phyloP scores from a whole-genome alignment of 2,888 invertebrate species.

The Norana najaformis region DNA sequence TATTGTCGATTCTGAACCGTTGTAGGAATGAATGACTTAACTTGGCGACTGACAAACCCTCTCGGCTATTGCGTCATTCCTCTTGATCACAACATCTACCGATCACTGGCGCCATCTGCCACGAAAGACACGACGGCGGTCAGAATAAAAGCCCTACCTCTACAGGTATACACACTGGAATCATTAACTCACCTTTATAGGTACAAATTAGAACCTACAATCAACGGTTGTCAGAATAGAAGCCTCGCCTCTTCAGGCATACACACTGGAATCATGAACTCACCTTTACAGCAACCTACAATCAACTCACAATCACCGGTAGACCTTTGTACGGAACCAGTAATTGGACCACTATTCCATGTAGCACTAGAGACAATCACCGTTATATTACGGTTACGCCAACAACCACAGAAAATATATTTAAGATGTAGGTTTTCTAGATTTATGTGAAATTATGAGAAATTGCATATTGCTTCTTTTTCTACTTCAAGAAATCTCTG shows the following conservation, averaged over 20 bases:
- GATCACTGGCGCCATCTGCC: not conserved
- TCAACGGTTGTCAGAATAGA: not conserved
- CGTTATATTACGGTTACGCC: not conserved
- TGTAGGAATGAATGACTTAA: conserved; percentile 7
- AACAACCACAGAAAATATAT: not conserved
- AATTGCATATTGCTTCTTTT: not conserved
- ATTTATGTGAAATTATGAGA: not conserved
- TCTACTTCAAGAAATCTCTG: not conserved
- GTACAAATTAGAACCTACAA: not conserved
- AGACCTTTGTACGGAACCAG: not conserved
- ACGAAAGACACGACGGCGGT: not conserved
- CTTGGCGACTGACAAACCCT: not conserved
- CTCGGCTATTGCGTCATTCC: conserved; percentile 23
- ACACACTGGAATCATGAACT: not conserved
- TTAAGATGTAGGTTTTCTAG: not conserved
- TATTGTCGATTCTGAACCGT: not conserved
- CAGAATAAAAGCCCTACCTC: conserved; percentile 9
- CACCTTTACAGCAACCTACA: not conserved
- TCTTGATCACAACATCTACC: not conserved
- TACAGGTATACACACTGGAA: not conserved
- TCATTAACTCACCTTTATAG: not conserved
- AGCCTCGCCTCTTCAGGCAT: not conserved
- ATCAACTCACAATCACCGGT: not conserved
- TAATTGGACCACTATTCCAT: not conserved
- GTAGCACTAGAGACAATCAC: not conserved